These are phyloP conservation scores for Megaceryle torquata DNA, from an alignment of 2,113 vertebrate species.

Conservation along the genomic window DNA sequence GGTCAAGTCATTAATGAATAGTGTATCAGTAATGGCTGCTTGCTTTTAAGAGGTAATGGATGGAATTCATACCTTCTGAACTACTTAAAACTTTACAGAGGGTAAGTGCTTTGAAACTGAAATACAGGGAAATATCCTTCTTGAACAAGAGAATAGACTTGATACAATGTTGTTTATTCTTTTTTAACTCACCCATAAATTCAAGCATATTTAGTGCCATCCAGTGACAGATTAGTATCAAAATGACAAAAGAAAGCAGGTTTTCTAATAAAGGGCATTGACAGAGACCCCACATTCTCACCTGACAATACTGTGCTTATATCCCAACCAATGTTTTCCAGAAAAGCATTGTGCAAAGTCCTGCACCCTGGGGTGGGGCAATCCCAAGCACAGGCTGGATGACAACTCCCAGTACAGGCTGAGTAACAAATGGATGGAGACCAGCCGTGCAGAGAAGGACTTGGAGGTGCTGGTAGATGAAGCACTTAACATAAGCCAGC, in stretches of 20 bases:
- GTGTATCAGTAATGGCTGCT: not conserved
- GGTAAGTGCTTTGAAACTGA: not conserved
- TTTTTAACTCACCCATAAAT: not conserved
- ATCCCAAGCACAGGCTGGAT: too few relatives aligned
- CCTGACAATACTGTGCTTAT: not conserved
- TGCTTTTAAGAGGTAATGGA: not conserved
- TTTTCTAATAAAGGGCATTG: not conserved
- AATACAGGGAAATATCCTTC: not conserved
- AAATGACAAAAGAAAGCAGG: not conserved
- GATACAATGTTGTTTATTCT: not conserved
- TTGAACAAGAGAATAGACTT: not conserved
- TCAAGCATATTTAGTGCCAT: not conserved
- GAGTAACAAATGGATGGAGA: too few relatives aligned
- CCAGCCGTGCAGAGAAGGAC: too few relatives aligned
- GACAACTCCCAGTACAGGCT: too few relatives aligned
- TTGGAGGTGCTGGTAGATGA: too few relatives aligned
- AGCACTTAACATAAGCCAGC: too few relatives aligned
- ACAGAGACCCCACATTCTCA: not conserved
- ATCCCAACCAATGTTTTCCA: not conserved
- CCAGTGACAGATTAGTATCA: not conserved
- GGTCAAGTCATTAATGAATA: not conserved
- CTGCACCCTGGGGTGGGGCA: too few relatives aligned
- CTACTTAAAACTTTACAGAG: not conserved
- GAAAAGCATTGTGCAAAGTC: too few relatives aligned
- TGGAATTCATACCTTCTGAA: not conserved